These are phyloP conservation scores for Cheilosia scutellata DNA, from an alignment of 2,888 invertebrate species.

Conservation along the genomic window DNA sequence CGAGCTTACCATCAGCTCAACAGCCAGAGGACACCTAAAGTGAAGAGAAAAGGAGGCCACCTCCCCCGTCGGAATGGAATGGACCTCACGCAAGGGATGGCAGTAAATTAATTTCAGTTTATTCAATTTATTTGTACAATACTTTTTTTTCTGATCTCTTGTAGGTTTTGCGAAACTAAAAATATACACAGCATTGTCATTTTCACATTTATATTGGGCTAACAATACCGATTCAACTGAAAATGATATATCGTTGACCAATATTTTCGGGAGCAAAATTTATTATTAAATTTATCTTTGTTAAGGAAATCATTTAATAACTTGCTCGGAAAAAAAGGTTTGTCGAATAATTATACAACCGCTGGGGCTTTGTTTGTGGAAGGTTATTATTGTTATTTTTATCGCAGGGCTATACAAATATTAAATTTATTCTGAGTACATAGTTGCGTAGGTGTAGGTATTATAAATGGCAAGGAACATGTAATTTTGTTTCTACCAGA, in stretches of 20 bases:
- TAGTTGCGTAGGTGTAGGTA: no score
- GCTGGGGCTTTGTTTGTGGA: not conserved
- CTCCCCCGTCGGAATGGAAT: not conserved
- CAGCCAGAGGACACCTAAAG: not conserved
- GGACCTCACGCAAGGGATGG: conserved; percentile 14
- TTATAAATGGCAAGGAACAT: no score
- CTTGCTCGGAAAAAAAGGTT: conserved; percentile 1
- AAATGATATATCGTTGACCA: conserved; percentile 2
- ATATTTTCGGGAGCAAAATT: conserved; percentile 15
- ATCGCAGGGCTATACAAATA: no score
- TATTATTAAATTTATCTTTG: conserved; percentile 37
- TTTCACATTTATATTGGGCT: not conserved
- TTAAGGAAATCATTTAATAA: not conserved
- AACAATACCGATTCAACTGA: not conserved
- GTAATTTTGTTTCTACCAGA: no score
- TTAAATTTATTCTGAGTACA: no score
- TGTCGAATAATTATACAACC: not conserved
- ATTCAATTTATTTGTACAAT: conserved; percentile 44
- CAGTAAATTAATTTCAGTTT: conserved; percentile 53
- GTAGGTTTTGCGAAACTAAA: not conserved
- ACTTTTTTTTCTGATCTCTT: not conserved
- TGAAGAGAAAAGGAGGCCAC: conserved; percentile 16
- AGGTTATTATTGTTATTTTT: no score
- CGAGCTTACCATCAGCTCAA: not conserved
- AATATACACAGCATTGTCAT: not conserved